Conservation (phyloP, 1,140 invertebrate genomes). For the Portunus trituberculatus region DNA sequence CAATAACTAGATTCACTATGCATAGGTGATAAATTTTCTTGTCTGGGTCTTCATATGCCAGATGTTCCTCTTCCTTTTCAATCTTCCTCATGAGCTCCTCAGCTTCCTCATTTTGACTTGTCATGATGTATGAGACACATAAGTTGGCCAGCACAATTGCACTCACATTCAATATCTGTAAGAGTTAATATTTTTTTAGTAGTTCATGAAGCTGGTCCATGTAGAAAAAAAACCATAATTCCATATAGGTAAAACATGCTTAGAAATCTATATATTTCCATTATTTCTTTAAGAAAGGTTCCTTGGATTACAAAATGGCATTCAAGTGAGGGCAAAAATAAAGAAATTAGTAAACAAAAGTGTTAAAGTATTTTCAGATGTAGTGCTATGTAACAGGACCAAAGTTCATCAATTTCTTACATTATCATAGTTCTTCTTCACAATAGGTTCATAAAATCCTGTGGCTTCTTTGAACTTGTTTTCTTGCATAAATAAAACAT, state of each 20-base stretch:
- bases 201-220: no score
- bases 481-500: constrained; percentile 99
- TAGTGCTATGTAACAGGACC: not conserved
- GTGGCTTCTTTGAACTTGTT: constrained; percentile 99
- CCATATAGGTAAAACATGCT: no score
- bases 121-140: constrained; percentile 99
- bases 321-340: not conserved
- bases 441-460: constrained; percentile 98
- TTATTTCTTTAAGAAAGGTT: no score
- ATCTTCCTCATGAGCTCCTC: constrained; percentile 99
- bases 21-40: constrained; percentile 98
- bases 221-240: no score
- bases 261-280: no score
- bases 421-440: constrained; percentile 97
- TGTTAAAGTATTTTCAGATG: constrained; percentile 35
- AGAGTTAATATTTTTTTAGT: not conserved
- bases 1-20: constrained; percentile 99
- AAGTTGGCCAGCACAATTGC: constrained; percentile 98
- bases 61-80: constrained; percentile 95
- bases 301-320: no score
- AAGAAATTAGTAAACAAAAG: not conserved
- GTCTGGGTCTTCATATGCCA: constrained; percentile 95
- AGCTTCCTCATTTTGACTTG: constrained; percentile 98
- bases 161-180: constrained; percentile 93
- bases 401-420: constrained; percentile 81